Conservation (phyloP, 2,888 invertebrate genomes). For the Mythimna albipuncta region DNA sequence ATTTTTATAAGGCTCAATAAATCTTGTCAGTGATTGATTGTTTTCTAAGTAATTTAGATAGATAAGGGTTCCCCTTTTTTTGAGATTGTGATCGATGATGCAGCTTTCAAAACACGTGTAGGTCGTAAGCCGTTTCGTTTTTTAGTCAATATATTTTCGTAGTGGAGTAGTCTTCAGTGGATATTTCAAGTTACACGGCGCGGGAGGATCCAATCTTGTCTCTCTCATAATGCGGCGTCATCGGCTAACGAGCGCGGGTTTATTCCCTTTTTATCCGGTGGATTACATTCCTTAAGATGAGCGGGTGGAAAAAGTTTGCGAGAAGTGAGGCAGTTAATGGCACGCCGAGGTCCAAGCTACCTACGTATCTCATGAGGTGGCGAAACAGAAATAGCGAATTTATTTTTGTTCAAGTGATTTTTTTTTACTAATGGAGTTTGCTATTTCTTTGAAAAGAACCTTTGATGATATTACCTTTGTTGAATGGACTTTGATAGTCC, state of each 20-base stretch:
- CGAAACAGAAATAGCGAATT: constrained; percentile 38
- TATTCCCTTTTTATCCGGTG: constrained; percentile 61
- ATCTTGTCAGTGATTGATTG: constrained; percentile 59
- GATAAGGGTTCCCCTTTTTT: constrained; percentile 43
- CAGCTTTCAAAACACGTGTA: constrained; percentile 32
- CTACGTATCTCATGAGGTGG: constrained; percentile 53
- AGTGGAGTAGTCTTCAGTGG: constrained; percentile 35
- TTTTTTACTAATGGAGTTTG: constrained; percentile 41
- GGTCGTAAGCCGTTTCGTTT: constrained; percentile 11
- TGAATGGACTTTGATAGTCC: constrained; percentile 8
- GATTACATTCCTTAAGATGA: constrained; percentile 45
- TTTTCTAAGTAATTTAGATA: constrained; percentile 53
- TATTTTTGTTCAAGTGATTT: constrained; percentile 52
- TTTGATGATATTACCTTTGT: constrained; percentile 6
- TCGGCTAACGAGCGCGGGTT: constrained; percentile 67
- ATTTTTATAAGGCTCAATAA: constrained; percentile 55
- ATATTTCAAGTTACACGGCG: constrained; percentile 63
- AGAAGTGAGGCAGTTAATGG: constrained; percentile 51
- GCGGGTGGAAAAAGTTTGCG: constrained; percentile 51
- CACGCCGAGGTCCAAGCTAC: constrained; percentile 55
- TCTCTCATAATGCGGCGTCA: constrained; percentile 66
- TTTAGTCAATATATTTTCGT: constrained; percentile 30
- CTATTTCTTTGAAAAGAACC: constrained; percentile 25
- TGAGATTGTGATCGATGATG: constrained; percentile 54
- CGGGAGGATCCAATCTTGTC: constrained; percentile 61